Percentiles rank a stretch among this genome's conserved stretches.
phyloP scores from a whole-genome alignment of 2,113 vertebrate species.

The Halcyon malimbica region DNA sequence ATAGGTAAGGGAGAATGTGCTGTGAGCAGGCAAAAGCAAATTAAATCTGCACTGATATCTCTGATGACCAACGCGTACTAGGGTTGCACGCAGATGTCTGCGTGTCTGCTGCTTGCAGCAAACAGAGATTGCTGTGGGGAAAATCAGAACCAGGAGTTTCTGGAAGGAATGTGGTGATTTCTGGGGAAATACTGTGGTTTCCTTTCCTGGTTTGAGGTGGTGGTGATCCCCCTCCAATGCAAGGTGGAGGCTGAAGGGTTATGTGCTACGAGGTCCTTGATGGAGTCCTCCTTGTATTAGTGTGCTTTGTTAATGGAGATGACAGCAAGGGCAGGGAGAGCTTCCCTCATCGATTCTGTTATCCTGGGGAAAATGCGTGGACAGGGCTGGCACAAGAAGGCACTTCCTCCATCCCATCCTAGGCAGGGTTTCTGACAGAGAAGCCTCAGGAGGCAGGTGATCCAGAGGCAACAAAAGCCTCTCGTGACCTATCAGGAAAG shows the following conservation, averaged over 20 bases:
- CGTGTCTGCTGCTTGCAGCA: not conserved
- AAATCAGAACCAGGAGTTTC: not conserved
- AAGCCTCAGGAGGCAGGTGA: not conserved
- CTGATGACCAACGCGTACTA: not conserved
- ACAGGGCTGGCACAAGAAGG: not conserved
- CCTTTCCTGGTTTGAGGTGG: not conserved
- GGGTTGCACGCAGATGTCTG: not conserved
- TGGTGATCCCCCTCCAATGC: not conserved
- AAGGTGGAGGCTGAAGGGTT: not conserved
- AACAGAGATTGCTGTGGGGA: not conserved
- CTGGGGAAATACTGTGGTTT: not conserved
- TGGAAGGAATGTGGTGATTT: rapidly evolving
- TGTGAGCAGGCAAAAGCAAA: constrained; percentile 29
- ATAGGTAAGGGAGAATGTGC: not conserved
- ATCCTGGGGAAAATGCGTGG: not conserved
- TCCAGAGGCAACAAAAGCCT: not conserved
- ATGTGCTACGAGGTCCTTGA: not conserved
- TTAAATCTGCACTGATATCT: not conserved
- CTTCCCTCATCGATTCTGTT: not conserved
- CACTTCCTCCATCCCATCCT: not conserved
- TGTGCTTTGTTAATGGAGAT: not conserved
- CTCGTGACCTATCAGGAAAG: not conserved
- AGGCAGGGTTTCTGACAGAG: not conserved
- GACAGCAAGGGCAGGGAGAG: not conserved
- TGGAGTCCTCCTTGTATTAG: not conserved